These are phyloP conservation scores for Scytalopus superciliaris DNA, from an alignment of 2,113 vertebrate genomes.

Conservation along the genomic window DNA sequence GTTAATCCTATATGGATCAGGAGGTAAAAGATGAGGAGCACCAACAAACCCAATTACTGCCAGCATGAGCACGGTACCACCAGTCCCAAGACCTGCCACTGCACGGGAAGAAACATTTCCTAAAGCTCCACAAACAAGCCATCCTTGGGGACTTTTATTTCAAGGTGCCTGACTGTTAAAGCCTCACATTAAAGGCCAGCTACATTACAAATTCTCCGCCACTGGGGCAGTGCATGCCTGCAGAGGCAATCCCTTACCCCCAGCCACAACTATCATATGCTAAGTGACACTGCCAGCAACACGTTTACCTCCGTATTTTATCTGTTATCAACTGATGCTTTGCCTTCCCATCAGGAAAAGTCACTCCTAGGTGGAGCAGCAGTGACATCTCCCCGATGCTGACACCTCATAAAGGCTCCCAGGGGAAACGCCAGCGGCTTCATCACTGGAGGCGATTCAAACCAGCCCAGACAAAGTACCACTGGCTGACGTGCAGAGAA, in stretches of 20 bases:
- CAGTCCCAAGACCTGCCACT: neutral
- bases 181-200: conserved; percentile 63
- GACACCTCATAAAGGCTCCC: conserved; percentile 38
- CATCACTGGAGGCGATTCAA: neutral
- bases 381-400: neutral
- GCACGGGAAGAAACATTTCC: conserved; percentile 32
- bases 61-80: neutral
- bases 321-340: neutral
- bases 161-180: conserved; percentile 70
- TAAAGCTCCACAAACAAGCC: conserved; percentile 68
- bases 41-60: neutral
- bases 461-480: neutral
- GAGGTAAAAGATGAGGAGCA: neutral
- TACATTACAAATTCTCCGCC: neutral
- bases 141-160: conserved; percentile 69
- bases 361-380: conserved; percentile 10
- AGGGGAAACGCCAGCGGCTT: neutral
- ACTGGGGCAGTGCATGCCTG: neutral
- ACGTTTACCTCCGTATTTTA: conserved; percentile 10
- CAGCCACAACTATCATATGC: neutral
- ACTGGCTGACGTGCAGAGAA: neutral
- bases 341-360: conserved; percentile 25
- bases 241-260: neutral
- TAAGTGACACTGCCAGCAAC: neutral
- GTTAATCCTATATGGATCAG: neutral